Percentiles rank a stretch among this genome's conserved stretches.
Conservation (phyloP, 37 sponge, comb jelly and placozoan genomes). For the Oopsacas minuta region DNA sequence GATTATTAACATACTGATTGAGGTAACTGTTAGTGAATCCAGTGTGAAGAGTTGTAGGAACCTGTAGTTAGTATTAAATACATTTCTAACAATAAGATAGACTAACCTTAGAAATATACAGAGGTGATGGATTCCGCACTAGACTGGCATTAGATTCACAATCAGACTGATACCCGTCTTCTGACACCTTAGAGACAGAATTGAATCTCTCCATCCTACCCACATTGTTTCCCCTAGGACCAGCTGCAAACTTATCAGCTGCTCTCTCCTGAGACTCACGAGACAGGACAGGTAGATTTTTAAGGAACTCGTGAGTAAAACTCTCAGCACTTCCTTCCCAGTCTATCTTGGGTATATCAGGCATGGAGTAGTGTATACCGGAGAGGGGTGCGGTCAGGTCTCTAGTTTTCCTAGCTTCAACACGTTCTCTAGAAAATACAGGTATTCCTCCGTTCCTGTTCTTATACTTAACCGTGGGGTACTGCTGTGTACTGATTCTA, state of each 20-base stretch:
- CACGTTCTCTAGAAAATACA: neutral
- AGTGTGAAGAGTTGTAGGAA: neutral
- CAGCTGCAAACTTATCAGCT: neutral
- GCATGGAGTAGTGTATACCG: neutral
- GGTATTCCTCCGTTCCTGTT: conserved; percentile 10
- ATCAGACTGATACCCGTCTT: conserved; percentile 6
- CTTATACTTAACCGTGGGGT: neutral
- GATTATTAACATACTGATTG: neutral
- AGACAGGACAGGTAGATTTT: neutral
- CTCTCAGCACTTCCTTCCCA: neutral
- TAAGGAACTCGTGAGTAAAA: neutral
- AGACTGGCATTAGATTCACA: neutral
- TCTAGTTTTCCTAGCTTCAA: neutral
- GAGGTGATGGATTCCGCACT: neutral
- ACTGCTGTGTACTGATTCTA: neutral
- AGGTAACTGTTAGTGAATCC: neutral
- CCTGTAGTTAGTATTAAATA: neutral
- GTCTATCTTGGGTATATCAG: neutral
- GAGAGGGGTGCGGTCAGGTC: neutral
- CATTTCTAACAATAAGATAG: neutral
- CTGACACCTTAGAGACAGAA: neutral
- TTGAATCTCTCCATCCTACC: neutral
- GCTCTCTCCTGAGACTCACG: neutral
- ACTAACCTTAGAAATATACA: neutral
- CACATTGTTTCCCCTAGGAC: neutral